A percentile compares a stretch with the other conserved stretches of the same genome.
Evolutionary conservation across 2,888 invertebrate genomes (phyloP).

Genomic region (Lucinisca nassula): DNA sequence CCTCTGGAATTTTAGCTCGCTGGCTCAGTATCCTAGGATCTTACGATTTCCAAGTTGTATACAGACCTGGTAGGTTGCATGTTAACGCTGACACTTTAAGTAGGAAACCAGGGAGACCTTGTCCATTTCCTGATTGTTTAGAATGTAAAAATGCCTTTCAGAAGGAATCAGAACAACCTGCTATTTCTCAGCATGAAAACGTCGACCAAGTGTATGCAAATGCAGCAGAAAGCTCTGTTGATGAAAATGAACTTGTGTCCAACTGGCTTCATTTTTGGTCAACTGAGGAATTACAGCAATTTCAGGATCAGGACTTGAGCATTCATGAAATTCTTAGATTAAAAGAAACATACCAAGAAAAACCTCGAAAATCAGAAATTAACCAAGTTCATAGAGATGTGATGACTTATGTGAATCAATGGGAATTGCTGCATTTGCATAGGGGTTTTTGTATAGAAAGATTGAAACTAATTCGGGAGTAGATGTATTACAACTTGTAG

Average conservation of each 20-base stretch:
- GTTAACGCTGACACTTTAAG: constrained; percentile 24
- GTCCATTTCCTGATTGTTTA: constrained; percentile 10
- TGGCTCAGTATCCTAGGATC: too few relatives aligned
- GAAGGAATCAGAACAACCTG: too few relatives aligned
- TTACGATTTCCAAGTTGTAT: constrained; percentile 21
- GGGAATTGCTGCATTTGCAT: not conserved
- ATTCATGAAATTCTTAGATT: not conserved
- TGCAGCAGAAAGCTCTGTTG: too few relatives aligned
- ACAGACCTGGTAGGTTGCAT: not conserved
- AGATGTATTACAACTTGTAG: not conserved
- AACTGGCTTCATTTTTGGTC: not conserved
- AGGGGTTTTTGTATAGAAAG: not conserved
- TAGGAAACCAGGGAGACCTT: not conserved
- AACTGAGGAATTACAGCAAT: not conserved
- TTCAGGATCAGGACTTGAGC: not conserved
- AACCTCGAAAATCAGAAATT: not conserved
- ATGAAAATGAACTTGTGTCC: not conserved
- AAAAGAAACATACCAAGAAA: not conserved
- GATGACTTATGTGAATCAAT: not conserved
- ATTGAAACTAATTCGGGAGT: not conserved
- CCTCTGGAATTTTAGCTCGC: constrained; percentile 28
- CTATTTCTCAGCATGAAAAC: too few relatives aligned
- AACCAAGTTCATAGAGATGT: not conserved
- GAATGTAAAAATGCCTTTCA: too few relatives aligned
- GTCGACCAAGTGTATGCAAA: too few relatives aligned